These are phyloP conservation scores for Bradypus variegatus DNA, from an alignment of 2,797 vertebrate species.

Conservation along the genomic window DNA sequence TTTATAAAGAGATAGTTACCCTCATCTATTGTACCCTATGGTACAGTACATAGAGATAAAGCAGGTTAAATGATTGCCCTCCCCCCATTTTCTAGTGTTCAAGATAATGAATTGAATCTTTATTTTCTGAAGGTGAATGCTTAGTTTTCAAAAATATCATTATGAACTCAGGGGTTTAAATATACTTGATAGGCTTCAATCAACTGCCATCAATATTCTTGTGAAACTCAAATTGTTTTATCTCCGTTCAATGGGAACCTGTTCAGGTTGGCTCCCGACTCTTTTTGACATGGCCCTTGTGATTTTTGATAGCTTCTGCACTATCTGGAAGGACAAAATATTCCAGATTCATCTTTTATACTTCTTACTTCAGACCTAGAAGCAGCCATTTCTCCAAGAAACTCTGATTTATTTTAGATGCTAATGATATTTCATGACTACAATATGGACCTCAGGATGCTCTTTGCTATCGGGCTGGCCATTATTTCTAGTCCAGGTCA, in stretches of 20 bases:
- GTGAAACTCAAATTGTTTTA: not conserved
- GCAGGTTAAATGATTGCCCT: not conserved
- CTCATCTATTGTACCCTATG: not conserved
- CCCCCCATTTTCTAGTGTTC: not conserved
- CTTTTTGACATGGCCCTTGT: not conserved
- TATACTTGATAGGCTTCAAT: not conserved
- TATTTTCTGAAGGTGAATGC: not conserved
- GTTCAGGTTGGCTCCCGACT: rapidly evolving
- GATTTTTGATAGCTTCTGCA: not conserved
- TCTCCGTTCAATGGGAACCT: not conserved
- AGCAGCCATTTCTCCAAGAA: not conserved
- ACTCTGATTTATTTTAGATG: not conserved
- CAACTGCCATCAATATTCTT: not conserved
- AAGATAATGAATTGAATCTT: not conserved
- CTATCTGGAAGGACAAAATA: not conserved
- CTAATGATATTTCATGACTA: not conserved
- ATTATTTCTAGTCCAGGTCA: not conserved
- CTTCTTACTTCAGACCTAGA: not conserved
- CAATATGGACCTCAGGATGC: no score
- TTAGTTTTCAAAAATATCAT: not conserved
- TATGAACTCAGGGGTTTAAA: not conserved
- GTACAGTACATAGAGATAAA: not conserved
- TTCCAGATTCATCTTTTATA: not conserved
- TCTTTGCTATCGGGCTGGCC: not conserved
- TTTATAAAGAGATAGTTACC: not conserved